phyloP scores from a whole-genome alignment of 1,140 invertebrate species.

The Myzus persicae region DNA sequence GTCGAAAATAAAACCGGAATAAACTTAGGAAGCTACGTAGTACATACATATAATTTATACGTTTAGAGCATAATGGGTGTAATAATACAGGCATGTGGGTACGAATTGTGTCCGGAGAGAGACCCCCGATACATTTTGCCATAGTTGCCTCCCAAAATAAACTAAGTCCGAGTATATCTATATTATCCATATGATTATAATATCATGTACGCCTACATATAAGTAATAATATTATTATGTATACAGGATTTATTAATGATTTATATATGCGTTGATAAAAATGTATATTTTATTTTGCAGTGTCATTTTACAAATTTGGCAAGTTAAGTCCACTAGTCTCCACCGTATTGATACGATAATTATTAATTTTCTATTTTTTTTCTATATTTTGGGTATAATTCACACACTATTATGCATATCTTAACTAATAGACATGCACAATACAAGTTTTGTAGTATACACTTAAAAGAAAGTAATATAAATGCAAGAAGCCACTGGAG shows the following conservation, averaged over 20 bases:
- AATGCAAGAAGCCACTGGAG: too few relatives aligned
- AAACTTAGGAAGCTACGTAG: background rate
- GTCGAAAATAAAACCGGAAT: slow-evolving; percentile 15
- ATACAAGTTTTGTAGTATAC: background rate
- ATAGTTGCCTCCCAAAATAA: background rate
- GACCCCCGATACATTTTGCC: background rate
- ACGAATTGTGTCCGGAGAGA: background rate
- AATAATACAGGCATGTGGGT: background rate
- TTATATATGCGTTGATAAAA: background rate
- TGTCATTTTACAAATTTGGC: too few relatives aligned
- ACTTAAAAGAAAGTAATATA: background rate
- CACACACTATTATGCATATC: too few relatives aligned
- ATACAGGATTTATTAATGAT: background rate
- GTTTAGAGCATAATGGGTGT: background rate
- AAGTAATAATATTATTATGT: background rate
- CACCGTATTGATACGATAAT: too few relatives aligned
- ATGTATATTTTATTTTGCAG: too few relatives aligned
- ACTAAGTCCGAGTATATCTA: too few relatives aligned
- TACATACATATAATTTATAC: background rate
- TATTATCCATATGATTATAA: too few relatives aligned
- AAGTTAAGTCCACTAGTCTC: too few relatives aligned
- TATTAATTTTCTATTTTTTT: too few relatives aligned
- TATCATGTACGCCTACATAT: too few relatives aligned
- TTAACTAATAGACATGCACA: too few relatives aligned
- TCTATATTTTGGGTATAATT: too few relatives aligned